Base-by-base conservation (phyloP, 1,140 invertebrate species). In the Bathynomus jamesi region DNA sequence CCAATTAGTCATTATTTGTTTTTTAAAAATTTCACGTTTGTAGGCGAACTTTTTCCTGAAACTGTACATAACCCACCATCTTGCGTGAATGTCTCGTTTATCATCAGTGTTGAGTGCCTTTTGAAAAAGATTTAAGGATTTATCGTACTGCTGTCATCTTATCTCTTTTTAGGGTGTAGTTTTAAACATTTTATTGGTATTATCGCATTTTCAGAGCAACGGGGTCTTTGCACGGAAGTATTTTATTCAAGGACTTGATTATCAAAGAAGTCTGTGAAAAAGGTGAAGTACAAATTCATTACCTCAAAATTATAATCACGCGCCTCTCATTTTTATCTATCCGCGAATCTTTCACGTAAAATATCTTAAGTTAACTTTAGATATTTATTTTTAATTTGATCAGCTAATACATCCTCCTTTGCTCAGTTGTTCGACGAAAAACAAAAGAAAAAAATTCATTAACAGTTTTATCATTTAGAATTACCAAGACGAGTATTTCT, bases 191-290 rank as follows among this genome's bases (percentile, higher is more conserved):
- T n/a, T n/a, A n/a, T n/a, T n/a, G n/a, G n/a, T n/a, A n/a, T n/a
- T n/a, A n/a, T n/a, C n/a, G n/a, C n/a, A n/a, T n/a, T 53, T 53
- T 53, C 67, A 69, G 67, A 4, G 67, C 67, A n/a, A 69, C 67
- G 4, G 67, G 67, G 1, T 69, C 53, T 0, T 27, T 69, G 31
- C 21, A 61, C 1, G 67, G 24, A 2, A 60, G 29, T 4, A 25
- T 61, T 11, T 21, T 69, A 17, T 69, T 61, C 67, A 69, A 61
- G n/a, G 67, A 69, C 25, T 31, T 69, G 25, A 28, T 61, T 29
- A 69, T 69, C 24, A 61, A 61, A 21, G 67, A 69, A 46, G 67
- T 69, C 27, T 69, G 67, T 61, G 67, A 69, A 21, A 17, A 69
- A 28, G 67, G 67, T 69, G 28, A 60, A 25, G 30, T 40, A 3